Conservation (phyloP, 2,888 invertebrate genomes). For the Barypeithes pellucidus region DNA sequence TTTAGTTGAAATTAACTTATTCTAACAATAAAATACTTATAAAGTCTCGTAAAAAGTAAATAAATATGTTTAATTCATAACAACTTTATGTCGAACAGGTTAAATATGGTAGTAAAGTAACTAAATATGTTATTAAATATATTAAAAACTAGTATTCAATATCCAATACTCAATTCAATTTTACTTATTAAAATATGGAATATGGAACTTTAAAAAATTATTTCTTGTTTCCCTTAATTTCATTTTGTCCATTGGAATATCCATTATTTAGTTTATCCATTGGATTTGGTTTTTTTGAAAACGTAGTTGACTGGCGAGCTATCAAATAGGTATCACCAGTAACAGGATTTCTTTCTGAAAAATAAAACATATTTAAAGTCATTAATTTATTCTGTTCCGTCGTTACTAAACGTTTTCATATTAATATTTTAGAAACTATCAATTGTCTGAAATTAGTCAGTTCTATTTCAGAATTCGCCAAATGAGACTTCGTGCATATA, state of each 20-base stretch:
- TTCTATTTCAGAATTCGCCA: too few species aligned
- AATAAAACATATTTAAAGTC: slow-evolving; percentile 28
- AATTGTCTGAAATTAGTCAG: too few species aligned
- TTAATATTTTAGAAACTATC: too few species aligned
- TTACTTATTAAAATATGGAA: not conserved
- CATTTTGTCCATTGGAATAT: not conserved
- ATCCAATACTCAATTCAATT: not conserved
- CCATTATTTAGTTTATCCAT: slow-evolving; percentile 12
- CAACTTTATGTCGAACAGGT: not conserved
- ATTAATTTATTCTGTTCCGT: too few species aligned
- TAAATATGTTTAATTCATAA: slow-evolving; percentile 11
- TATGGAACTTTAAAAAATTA: not conserved
- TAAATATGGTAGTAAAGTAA: slow-evolving; percentile 6
- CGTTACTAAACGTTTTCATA: too few species aligned
- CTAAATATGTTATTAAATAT: slow-evolving; percentile 9
- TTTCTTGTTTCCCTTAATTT: slow-evolving; percentile 8
- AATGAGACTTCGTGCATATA: too few species aligned
- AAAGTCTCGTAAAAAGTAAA: slow-evolving; percentile 10
- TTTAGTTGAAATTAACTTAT: not conserved
- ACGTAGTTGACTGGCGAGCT: slow-evolving; percentile 56
- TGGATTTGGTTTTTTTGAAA: slow-evolving; percentile 2
- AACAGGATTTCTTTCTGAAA: slow-evolving; percentile 63
- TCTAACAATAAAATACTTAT: slow-evolving; percentile 10
- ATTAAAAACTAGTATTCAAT: not conserved
- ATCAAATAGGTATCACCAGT: slow-evolving; percentile 69